Evolutionary conservation across 35 echinoderm and acorn worm species (phyloP).

Genomic region (Diadema setosum): DNA sequence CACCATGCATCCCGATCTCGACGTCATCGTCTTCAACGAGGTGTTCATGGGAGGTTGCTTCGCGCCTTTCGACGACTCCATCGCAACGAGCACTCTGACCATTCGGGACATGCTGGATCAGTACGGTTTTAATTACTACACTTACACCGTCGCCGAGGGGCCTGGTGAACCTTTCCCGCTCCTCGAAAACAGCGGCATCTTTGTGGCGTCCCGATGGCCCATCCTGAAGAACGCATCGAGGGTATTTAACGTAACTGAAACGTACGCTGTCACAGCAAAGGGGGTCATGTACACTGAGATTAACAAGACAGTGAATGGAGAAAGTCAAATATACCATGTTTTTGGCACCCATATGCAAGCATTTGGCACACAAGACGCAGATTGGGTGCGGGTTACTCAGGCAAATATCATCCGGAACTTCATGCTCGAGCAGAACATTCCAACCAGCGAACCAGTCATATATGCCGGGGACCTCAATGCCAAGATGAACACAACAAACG

Average conservation of each 20-base stretch:
- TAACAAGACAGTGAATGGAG: conserved; percentile 16
- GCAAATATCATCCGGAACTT: conserved; percentile 52
- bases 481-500: not conserved
- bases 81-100: not conserved
- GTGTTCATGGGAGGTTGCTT: conserved; percentile 84
- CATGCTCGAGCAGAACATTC: conserved; percentile 38
- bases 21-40: conserved; percentile 78
- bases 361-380: conserved; percentile 1
- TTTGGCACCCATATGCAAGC: conserved; percentile 76
- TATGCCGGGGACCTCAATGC: conserved; percentile 71
- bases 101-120: conserved; percentile 50
- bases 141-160: conserved; percentile 50
- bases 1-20: conserved; percentile 28
- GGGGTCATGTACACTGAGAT: conserved; percentile 52
- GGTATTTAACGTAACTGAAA: not conserved
- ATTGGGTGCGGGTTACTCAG: conserved; percentile 8
- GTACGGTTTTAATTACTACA: conserved; percentile 67
- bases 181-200: conserved; percentile 31
- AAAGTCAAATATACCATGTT: conserved; percentile 26
- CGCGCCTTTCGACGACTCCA: not conserved
- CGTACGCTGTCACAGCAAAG: conserved; percentile 7
- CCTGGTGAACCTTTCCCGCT: conserved; percentile 46
- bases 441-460: conserved; percentile 55
- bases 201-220: conserved; percentile 76
- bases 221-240: conserved; percentile 16